Evolutionary conservation across 1,140 invertebrate species (phyloP), one percentile per base, ranked within the genome.

Genomic region (Coenobita brevimanus): DNA sequence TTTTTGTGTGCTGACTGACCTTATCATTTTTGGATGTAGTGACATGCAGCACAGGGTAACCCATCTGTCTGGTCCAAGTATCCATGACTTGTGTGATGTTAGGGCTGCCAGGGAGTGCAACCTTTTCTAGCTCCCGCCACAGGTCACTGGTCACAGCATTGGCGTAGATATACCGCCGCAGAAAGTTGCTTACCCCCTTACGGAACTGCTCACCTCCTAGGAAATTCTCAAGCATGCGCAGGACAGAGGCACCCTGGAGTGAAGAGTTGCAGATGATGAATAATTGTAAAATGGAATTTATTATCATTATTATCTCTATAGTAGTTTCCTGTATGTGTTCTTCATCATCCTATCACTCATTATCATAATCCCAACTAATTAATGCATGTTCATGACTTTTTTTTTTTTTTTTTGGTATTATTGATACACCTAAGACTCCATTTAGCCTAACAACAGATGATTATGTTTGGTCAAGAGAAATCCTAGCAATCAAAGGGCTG

Each of bases 1-100:
- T 69, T 69, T 24, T 24, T 8, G 6, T 3, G 15, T 10, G 27
- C n/a, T n/a, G 10, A 41, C 84, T 78, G 24, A 88, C 86, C 78
- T n/a, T 21, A 33, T 87, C 76, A 0, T 6, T n/a, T 3, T n/a
- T 0, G 27, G 57, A 60, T 27, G 60, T 80, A 30, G 57, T 91
- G 21, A 93, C 90, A 3, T 88, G 94, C 0, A 99, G 93, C 0
- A 98, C 94, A 0, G 98, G 98, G 90, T 96, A 97, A 8, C 98
- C 98, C 96, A 97, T 98, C 93, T 99, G 98, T 54, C 94, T 93
- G 0, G 96, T 98, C 97, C 97, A 99, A 0, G 97, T 98, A 90
- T 97, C 95, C 96, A 99, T 97, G 69, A 99, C 96, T 24, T 94
- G 92, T 0, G 95, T 95, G 6, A 96, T 92, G 89, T 95, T 93